A percentile compares a stretch with the other conserved stretches of the same genome.
phyloP scores from a whole-genome alignment of 1,140 invertebrate species.

The Drosophila nikananu region DNA sequence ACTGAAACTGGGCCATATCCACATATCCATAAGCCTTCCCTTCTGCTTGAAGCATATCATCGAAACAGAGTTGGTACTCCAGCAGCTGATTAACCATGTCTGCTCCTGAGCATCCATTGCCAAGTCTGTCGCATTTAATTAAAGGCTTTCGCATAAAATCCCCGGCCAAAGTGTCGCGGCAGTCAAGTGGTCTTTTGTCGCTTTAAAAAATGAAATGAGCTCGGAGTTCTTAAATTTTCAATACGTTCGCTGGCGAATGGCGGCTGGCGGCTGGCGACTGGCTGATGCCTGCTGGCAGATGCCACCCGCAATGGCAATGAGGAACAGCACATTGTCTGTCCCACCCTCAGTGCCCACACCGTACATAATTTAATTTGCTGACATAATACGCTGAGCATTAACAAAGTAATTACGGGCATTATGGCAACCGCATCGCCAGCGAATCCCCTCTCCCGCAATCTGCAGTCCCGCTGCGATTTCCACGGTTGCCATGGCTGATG shows the following conservation, averaged over 20 bases:
- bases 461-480: conserved; percentile 47
- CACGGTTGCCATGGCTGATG: conserved; percentile 40
- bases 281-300: conserved; percentile 15
- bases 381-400: conserved; percentile 75
- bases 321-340: conserved; percentile 19
- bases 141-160: conserved; percentile 23
- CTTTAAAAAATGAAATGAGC: conserved; percentile 33
- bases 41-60: neutral
- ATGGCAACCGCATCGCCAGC: conserved; percentile 62
- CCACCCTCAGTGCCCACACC: conserved; percentile 27
- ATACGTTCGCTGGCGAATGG: conserved; percentile 14
- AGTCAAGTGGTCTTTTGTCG: conserved; percentile 36
- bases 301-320: conserved; percentile 9
- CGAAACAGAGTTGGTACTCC: neutral
- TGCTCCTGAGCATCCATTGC: neutral
- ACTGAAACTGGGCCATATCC: neutral
- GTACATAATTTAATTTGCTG: conserved; percentile 71
- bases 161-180: conserved; percentile 14
- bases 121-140: conserved; percentile 43
- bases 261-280: neutral
- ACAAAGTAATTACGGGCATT: conserved; percentile 80
- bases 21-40: too few species aligned
- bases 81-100: conserved; percentile 17
- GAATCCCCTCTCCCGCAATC: conserved; percentile 20
- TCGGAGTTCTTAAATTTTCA: conserved; percentile 41